phyloP scores from a whole-genome alignment of 2,797 vertebrate genomes.

The Amblyraja radiata region DNA sequence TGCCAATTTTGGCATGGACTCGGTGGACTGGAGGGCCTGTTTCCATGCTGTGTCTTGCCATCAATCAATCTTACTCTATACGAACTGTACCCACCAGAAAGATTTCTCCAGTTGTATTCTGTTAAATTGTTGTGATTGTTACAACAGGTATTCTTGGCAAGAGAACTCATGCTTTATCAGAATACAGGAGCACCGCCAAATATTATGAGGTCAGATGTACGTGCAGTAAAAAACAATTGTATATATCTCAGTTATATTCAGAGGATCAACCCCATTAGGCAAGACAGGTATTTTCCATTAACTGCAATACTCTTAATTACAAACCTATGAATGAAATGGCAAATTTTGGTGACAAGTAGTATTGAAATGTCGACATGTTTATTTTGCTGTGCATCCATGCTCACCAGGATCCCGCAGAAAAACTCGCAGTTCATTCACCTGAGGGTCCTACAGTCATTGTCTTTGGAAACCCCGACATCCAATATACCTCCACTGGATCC shows the following conservation, averaged over 20 bases:
- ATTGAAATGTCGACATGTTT: not conserved
- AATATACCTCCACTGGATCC: not conserved
- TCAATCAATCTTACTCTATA: not conserved
- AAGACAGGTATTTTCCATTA: not conserved
- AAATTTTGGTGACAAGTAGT: conserved; percentile 11
- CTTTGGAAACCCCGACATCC: not conserved
- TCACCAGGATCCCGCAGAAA: not conserved
- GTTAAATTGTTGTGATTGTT: not conserved
- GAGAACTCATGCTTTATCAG: not conserved
- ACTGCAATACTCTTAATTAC: not conserved
- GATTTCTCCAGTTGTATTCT: not conserved
- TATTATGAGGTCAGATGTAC: not conserved
- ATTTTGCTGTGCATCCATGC: not conserved
- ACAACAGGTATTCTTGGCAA: not conserved
- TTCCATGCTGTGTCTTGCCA: not conserved
- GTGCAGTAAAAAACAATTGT: not conserved
- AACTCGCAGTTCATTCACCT: not conserved
- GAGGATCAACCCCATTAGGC: not conserved
- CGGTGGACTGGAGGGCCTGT: too few species aligned
- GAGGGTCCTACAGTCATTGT: not conserved
- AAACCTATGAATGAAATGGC: not conserved
- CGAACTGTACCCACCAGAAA: not conserved
- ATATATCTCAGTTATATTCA: not conserved
- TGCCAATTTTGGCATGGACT: too few species aligned
- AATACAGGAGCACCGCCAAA: not conserved